phyloP scores from a whole-genome alignment of 2,888 invertebrate genomes.

The Spatulosminthurus flaviceps region DNA sequence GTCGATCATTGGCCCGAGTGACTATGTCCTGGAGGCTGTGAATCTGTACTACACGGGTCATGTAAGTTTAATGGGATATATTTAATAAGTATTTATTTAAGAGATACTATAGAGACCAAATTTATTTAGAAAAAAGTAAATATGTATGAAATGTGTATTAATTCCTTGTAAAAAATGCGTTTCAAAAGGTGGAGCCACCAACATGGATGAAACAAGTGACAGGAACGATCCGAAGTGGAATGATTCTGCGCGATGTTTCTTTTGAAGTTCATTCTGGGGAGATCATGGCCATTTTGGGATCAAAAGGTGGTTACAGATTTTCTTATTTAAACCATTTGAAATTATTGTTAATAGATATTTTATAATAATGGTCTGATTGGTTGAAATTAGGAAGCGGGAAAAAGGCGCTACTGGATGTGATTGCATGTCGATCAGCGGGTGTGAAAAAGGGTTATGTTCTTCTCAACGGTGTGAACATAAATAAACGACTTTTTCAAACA shows the following conservation, averaged over 20 bases:
- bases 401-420: slow-evolving; percentile 90
- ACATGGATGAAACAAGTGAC: slow-evolving; percentile 79
- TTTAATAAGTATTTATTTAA: too few relatives aligned
- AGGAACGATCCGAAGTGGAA: slow-evolving; percentile 81
- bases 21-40: slow-evolving; percentile 85
- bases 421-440: slow-evolving; percentile 72
- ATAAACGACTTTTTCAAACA: slow-evolving; percentile 80
- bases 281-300: slow-evolving; percentile 90
- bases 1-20: slow-evolving; percentile 70
- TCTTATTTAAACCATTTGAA: background rate
- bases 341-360: background rate
- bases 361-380: too few relatives aligned
- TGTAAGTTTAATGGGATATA: slow-evolving; percentile 72
- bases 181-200: slow-evolving; percentile 84
- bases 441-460: slow-evolving; percentile 88
- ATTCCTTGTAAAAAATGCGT: too few relatives aligned
- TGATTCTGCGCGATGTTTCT: slow-evolving; percentile 91
- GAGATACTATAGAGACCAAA: too few relatives aligned
- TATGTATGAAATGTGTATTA: too few relatives aligned
- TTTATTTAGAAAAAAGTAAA: too few relatives aligned
- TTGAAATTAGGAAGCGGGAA: slow-evolving; percentile 84
- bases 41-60: slow-evolving; percentile 90
- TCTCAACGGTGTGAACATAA: slow-evolving; percentile 86
- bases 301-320: slow-evolving; percentile 74
- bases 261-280: slow-evolving; percentile 91